Evolutionary conservation across 2,888 invertebrate species (phyloP).

Genomic region (Noctua janthina): DNA sequence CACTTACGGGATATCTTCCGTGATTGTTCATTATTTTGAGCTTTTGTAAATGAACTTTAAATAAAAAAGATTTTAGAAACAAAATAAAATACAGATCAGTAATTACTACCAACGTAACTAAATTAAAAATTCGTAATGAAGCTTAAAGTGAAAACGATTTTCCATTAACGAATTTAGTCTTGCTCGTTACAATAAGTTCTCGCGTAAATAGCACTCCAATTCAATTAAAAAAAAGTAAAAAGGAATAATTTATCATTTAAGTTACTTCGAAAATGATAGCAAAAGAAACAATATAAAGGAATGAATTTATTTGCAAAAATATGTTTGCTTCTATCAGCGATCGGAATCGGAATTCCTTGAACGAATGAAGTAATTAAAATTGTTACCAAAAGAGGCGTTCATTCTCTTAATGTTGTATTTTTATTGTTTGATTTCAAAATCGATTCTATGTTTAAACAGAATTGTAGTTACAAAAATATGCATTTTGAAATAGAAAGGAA

Average conservation of each 20-base stretch:
- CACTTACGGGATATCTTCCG: too few species aligned
- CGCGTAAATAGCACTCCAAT: not conserved
- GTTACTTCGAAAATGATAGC: not conserved
- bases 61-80: not conserved
- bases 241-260: not conserved
- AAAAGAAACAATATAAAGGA: not conserved
- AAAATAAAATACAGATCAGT: not conserved
- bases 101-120: not conserved
- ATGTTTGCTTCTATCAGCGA: not conserved
- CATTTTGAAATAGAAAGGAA: not conserved
- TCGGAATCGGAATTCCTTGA: not conserved
- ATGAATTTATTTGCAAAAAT: not conserved
- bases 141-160: slow-evolving; percentile 11
- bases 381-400: not conserved
- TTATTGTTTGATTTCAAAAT: not conserved
- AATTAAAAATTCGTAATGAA: not conserved
- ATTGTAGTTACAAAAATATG: not conserved
- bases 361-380: not conserved
- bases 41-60: not conserved
- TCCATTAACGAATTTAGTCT: not conserved
- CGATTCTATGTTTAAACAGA: not conserved
- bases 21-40: too few species aligned
- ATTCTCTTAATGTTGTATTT: not conserved
- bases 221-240: slow-evolving; percentile 4
- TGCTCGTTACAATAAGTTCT: not conserved